Percentiles rank a stretch among this genome's conserved stretches.
Evolutionary conservation across 2,888 invertebrate genomes (phyloP).

Genomic region (Sylvicola cinctus): DNA sequence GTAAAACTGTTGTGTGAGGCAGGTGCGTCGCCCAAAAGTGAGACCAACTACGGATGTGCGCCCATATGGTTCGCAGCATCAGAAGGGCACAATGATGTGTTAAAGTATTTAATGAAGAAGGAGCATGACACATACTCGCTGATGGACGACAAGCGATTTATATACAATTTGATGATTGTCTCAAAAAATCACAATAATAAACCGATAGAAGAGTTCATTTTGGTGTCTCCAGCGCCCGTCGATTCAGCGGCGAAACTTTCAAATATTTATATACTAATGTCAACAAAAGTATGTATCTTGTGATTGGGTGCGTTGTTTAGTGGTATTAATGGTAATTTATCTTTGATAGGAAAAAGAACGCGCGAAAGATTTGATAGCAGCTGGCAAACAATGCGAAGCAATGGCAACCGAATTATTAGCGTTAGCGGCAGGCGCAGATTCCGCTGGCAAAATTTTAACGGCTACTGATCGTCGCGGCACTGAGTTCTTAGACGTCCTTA

Average conservation of each 20-base stretch:
- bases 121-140: conserved; percentile 93
- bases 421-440: conserved; percentile 82
- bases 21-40: conserved; percentile 86
- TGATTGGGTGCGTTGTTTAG: conserved; percentile 2
- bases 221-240: conserved; percentile 98
- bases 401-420: conserved; percentile 95
- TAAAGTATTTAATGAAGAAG: conserved; percentile 89
- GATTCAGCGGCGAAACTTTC: conserved; percentile 97
- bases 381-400: conserved; percentile 88
- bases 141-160: conserved; percentile 96
- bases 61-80: conserved; percentile 98
- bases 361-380: conserved; percentile 87
- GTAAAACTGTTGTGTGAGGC: conserved; percentile 88
- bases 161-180: conserved; percentile 95
- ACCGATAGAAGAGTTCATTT: conserved; percentile 91
- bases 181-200: conserved; percentile 90
- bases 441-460: conserved; percentile 83
- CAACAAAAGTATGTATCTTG: conserved; percentile 43
- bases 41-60: conserved; percentile 89
- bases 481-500: conserved; percentile 88
- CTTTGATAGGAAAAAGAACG: conserved; percentile 74
- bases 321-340: not conserved
- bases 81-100: conserved; percentile 87
- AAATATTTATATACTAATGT: conserved; percentile 69
- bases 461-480: conserved; percentile 87